Evolutionary conservation across 2,797 vertebrate genomes (phyloP).

Genomic region (Heterohyrax brucei): DNA sequence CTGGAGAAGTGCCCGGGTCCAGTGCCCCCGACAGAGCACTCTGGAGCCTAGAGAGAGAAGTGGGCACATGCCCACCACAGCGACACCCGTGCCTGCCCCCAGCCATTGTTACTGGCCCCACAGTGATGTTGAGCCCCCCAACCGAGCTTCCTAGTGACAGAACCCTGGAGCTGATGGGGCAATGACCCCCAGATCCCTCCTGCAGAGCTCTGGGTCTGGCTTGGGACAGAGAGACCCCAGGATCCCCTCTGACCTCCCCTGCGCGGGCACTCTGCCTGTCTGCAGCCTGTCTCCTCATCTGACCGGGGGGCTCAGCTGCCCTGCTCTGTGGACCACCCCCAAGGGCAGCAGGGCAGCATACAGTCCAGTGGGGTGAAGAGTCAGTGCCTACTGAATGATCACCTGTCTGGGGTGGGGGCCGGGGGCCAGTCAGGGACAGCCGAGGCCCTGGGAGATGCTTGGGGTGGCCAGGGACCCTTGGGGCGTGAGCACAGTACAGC

Average conservation of each 20-base stretch:
- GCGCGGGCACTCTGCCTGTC: too few species aligned
- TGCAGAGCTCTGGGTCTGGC: neutral
- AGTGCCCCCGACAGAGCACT: neutral
- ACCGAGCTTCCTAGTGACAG: neutral
- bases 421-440: neutral
- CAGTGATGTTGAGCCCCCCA: neutral
- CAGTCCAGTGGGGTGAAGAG: neutral
- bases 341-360: neutral
- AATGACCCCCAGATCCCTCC: neutral
- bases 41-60: neutral
- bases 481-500: neutral
- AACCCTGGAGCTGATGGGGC: neutral
- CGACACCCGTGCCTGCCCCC: rapidly evolving
- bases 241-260: neutral
- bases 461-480: rapidly evolving
- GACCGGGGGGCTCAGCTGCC: neutral
- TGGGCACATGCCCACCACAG: rapidly evolving
- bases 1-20: neutral
- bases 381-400: neutral
- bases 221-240: neutral
- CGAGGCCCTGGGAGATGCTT: too few species aligned
- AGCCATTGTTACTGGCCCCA: too few species aligned
- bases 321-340: neutral
- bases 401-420: neutral
- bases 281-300: neutral